Conservation (phyloP, 2,797 vertebrate genomes). For the Notolepis coatsorum region DNA sequence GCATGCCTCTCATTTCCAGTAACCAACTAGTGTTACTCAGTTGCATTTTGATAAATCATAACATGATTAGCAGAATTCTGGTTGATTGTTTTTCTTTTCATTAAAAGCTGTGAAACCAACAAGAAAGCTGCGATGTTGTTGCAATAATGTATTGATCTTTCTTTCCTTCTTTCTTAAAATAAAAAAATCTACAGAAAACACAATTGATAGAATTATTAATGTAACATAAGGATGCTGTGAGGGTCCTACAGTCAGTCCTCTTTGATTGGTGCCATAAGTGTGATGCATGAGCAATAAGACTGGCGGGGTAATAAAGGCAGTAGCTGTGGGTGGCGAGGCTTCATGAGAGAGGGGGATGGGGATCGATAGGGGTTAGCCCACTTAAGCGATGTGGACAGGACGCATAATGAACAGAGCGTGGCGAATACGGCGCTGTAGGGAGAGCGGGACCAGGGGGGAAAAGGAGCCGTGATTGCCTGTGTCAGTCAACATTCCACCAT, state of each 20-base stretch:
- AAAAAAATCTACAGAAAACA: neutral
- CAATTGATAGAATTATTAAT: constrained; percentile 47
- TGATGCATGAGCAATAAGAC: constrained; percentile 32
- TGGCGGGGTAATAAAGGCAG: constrained; percentile 39
- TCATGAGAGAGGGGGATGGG: neutral
- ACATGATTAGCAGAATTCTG: too few species aligned
- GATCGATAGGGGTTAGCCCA: constrained; percentile 52
- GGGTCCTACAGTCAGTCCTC: constrained; percentile 29
- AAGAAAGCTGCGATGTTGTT: too few species aligned
- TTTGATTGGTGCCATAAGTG: constrained; percentile 52
- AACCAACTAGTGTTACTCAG: too few species aligned
- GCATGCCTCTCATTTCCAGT: too few species aligned
- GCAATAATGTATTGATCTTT: too few species aligned
- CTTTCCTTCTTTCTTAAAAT: neutral
- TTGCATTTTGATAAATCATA: too few species aligned
- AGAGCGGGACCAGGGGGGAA: constrained; percentile 35
- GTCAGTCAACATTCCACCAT: constrained; percentile 53
- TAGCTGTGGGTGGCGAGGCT: constrained; percentile 13
- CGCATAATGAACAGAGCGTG: constrained; percentile 54
- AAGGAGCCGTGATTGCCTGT: constrained; percentile 46
- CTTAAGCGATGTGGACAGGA: constrained; percentile 47
- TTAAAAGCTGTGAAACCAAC: too few species aligned
- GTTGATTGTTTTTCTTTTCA: too few species aligned
- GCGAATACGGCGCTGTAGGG: constrained; percentile 43
- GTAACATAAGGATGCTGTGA: constrained; percentile 47